Conservation (phyloP, 2,113 vertebrate genomes). For the Cephalopterus ornatus region DNA sequence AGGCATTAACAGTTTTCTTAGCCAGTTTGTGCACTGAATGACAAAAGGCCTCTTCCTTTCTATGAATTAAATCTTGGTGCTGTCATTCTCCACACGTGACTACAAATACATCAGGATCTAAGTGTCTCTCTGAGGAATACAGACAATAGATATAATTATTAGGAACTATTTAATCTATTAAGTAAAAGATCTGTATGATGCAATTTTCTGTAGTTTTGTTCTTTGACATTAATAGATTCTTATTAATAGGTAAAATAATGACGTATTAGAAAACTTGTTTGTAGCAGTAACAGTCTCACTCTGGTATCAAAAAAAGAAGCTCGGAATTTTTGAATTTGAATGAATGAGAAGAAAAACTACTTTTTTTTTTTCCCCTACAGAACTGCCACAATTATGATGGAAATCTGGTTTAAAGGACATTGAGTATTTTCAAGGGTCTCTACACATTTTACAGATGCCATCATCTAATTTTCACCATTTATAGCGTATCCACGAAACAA, state of each 20-base stretch:
- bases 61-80: not conserved
- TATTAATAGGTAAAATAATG: not conserved
- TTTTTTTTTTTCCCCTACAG: not conserved
- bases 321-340: slow-evolving; percentile 16
- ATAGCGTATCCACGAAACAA: not conserved
- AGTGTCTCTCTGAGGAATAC: not conserved
- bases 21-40: not conserved
- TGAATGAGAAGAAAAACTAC: slow-evolving; percentile 35
- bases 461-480: slow-evolving; percentile 24
- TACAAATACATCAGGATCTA: not conserved
- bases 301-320: not conserved
- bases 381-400: slow-evolving; percentile 7
- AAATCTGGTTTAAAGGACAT: slow-evolving; percentile 46
- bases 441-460: slow-evolving; percentile 30
- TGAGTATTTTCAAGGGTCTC: slow-evolving; percentile 36
- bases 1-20: not conserved
- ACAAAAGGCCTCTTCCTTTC: not conserved
- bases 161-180: not conserved
- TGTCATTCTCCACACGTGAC: not conserved
- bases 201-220: not conserved
- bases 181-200: not conserved
- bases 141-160: not conserved
- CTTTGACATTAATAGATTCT: not conserved
- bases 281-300: not conserved
- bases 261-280: not conserved